phyloP scores from a whole-genome alignment of 2,113 vertebrate genomes.

The Sapajus apella region DNA sequence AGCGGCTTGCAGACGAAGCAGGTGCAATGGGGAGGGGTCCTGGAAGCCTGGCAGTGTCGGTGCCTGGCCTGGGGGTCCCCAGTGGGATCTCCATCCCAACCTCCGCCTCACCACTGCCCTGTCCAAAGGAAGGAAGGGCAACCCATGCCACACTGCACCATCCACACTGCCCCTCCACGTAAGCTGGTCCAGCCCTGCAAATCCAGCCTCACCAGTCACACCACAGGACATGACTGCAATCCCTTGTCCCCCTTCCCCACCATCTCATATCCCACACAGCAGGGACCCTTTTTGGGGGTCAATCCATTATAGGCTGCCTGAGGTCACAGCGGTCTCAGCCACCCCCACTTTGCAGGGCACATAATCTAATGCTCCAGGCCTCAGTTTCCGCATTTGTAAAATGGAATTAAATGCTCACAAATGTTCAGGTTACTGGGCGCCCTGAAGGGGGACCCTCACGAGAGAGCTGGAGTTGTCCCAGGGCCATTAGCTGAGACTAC shows the following conservation, averaged over 20 bases:
- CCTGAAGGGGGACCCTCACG: neutral
- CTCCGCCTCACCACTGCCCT: too few species aligned
- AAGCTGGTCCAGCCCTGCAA: neutral
- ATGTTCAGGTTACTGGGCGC: neutral
- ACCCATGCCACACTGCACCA: accelerated
- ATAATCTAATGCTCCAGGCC: neutral
- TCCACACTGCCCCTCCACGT: neutral
- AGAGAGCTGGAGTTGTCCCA: neutral
- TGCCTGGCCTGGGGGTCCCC: too few species aligned
- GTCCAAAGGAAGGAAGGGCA: neutral
- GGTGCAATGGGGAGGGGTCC: neutral
- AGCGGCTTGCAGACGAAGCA: neutral
- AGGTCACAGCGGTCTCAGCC: neutral
- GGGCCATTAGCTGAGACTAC: neutral
- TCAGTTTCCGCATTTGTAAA: neutral
- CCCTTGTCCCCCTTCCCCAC: too few species aligned
- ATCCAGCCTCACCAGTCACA: accelerated
- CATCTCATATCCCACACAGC: neutral
- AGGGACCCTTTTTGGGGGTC: accelerated
- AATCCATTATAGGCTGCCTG: neutral
- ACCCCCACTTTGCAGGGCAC: too few species aligned
- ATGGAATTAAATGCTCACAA: neutral
- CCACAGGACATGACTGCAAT: neutral
- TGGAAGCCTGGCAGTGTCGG: neutral
- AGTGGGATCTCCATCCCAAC: too few species aligned